Base-by-base conservation (phyloP, 2,888 invertebrate species). In the Axea sp. region DNA sequence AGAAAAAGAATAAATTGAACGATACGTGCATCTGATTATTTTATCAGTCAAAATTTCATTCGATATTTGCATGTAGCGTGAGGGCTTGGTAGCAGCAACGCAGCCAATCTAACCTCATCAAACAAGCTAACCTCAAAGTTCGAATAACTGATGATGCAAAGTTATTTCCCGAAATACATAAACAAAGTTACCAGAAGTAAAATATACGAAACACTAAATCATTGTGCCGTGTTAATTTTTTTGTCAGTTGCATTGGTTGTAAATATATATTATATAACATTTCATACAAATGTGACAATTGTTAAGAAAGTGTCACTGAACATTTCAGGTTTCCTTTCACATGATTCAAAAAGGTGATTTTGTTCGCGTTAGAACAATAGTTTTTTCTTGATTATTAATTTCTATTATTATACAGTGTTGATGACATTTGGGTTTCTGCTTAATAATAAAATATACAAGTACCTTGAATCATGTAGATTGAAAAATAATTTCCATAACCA, bases 101-200 rank as follows among this genome's bases (percentile, higher is more conserved):
- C 9, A 11, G 19, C n/a, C 22, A 43, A 81, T 67, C 73, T 84
- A 84, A 84, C 84, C 84, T 81, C 77, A 76, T 76, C 75, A 77
- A 83, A 80, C 82, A 84, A 85, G 82, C 84, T 86, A 86, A 86
- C 86, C 86, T 86, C 78, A 75, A 85, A 86, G 60, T 76, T 51
- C 35, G 35, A 51, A 43, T 68, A 67, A 39, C 59, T 60, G 31
- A 64, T 57, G 59, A 72, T 72, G 59, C 64, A 60, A 73, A 60
- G 24, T 65, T 26, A 24, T 41, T 55, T 67, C 41, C n/a, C 14
- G 19, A 39, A 41, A 30, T 12, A 30, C 12, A 12, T 35, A 37
- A 55, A 45, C 26, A 4, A 9, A 17, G 28, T 55, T 41, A 19
- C 30, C 7, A 11, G 26, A 55, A 15, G n/a, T 9, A 28, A 11